Evolutionary conservation across 2,888 invertebrate species (phyloP), one percentile per base, ranked within the genome.

Genomic region (Sphinx pinastri): DNA sequence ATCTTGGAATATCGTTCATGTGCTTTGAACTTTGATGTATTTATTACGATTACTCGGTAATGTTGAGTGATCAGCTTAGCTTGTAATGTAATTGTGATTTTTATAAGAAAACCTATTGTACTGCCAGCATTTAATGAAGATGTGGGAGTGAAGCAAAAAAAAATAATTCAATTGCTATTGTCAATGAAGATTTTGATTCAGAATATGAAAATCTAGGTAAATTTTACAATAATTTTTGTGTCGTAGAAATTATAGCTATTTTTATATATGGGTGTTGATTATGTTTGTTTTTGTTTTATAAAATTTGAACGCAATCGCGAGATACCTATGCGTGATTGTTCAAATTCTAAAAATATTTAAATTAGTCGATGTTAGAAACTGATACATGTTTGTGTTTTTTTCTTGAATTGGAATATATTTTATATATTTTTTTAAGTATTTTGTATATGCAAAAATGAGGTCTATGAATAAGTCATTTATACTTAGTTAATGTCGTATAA

Each of bases 1-100:
- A 55, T 67, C 55, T 67, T 67, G 55, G 52, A 38, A 67, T 67
- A 67, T 67, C 55, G 67, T 67, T 38, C 45, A 19, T 45, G 55
- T 54, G 55, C 55, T 54, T 67, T 67, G 38, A 67, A 38, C 16
- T 68, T 47, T 47, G 47, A 68, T 68, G 31, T 68, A 45, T 68
- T 55, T 68, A 47, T 47, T 38, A 52, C 25, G 57, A 55, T 57
- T n/a, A 47, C 57, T 57, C 45, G 38, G n/a, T 57, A 47, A 57
- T 10, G n/a, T 16, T 25, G 63, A 47, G 63, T 63, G 45, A 19
- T 63, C 49, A 12, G 63, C 54, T 69, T 54, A 63, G 49, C 60
- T 60, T 54, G 45, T 60, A 47, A 60, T 54, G 54, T 69, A 60
- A 69, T 63, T 69, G 69, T 69, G 69, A 69, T 69, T 69, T 63